Evolutionary conservation across 1,140 invertebrate species (phyloP).

Genomic region (Ceratina calcarata): DNA sequence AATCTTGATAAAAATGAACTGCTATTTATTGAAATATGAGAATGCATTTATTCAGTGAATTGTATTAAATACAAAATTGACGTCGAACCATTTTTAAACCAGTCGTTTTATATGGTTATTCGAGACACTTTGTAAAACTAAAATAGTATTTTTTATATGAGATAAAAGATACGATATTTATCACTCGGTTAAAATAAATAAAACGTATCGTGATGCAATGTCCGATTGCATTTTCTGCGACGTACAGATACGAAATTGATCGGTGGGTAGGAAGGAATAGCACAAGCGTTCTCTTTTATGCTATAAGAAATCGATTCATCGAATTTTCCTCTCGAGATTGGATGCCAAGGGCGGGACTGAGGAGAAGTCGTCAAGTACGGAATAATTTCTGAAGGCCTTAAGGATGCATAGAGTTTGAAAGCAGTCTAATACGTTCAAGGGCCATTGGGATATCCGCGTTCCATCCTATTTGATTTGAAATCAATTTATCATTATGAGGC

Average conservation of each 20-base stretch:
- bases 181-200: background rate
- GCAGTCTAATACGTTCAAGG: conserved; percentile 41
- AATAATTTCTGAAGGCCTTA: conserved; percentile 52
- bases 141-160: too few relatives aligned
- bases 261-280: background rate
- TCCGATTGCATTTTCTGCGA: background rate
- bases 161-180: background rate
- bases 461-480: conserved; percentile 3
- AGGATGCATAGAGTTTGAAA: conserved; percentile 60
- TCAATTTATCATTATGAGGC: conserved; percentile 24
- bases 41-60: too few relatives aligned
- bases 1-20: too few relatives aligned
- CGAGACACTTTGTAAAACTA: too few relatives aligned
- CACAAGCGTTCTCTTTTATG: background rate
- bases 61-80: too few relatives aligned
- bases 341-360: conserved; percentile 17
- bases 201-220: background rate
- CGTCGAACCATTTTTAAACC: too few relatives aligned
- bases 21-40: too few relatives aligned
- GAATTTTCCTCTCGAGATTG: conserved; percentile 20
- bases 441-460: conserved; percentile 27
- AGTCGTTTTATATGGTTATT: too few relatives aligned
- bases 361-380: conserved; percentile 30
- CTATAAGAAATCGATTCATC: conserved; percentile 35
- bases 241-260: background rate